Percentiles rank a stretch among this genome's conserved stretches.
Evolutionary conservation across 2,113 vertebrate genomes (phyloP).

Genomic region (Pseudorasbora parva): DNA sequence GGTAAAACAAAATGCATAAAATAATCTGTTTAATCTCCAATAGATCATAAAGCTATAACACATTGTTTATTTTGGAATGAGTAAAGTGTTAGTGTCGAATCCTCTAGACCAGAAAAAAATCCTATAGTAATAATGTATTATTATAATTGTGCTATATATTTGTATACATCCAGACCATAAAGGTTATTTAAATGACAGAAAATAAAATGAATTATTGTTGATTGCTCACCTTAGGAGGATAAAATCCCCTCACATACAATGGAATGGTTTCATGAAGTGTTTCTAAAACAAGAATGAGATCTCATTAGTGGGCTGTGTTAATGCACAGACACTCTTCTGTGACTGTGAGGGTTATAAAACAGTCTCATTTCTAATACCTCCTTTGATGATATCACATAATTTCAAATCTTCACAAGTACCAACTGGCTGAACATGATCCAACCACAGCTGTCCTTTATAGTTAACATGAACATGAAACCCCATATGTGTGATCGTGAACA

Average conservation of each 20-base stretch:
- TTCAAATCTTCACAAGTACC: background rate
- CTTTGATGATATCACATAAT: slow-evolving; percentile 54
- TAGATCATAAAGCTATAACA: no score
- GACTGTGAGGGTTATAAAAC: background rate
- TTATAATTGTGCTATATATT: background rate
- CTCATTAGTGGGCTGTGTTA: background rate
- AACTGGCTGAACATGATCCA: background rate
- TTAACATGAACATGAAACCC: background rate
- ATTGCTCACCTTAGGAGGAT: background rate
- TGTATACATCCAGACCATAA: background rate
- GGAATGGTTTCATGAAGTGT: background rate
- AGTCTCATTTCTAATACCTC: slow-evolving; percentile 36
- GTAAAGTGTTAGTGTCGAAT: background rate
- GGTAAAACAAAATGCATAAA: background rate
- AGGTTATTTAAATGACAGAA: background rate
- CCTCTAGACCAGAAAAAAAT: background rate
- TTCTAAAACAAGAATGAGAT: slow-evolving; percentile 14
- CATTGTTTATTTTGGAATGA: background rate
- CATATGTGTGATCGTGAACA: background rate
- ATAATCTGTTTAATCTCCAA: background rate
- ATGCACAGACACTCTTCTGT: background rate
- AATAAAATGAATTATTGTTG: background rate
- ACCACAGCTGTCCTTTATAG: slow-evolving; percentile 19
- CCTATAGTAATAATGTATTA: background rate
- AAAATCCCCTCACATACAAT: background rate